Evolutionary conservation across 2,113 vertebrate species (phyloP).

Genomic region (Mobula hypostoma): DNA sequence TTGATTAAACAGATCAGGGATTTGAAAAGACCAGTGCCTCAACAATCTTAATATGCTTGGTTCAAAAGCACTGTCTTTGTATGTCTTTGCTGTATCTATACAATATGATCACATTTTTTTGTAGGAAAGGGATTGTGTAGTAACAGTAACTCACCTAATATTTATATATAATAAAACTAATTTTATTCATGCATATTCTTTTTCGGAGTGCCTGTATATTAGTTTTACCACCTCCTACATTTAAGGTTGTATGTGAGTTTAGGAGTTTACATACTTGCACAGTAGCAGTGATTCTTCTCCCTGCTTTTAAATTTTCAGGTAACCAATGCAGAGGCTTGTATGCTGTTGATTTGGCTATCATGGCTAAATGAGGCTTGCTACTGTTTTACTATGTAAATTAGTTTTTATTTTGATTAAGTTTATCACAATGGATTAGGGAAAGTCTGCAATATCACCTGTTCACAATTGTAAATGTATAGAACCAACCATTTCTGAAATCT

Average conservation of each 20-base stretch:
- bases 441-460: not conserved
- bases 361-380: not conserved
- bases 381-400: conserved; percentile 30
- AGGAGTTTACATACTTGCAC: conserved; percentile 30
- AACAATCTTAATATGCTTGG: conserved; percentile 43
- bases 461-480: not conserved
- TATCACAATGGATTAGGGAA: conserved; percentile 20
- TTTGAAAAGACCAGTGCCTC: conserved; percentile 76
- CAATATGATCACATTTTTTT: conserved; percentile 35
- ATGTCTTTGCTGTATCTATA: conserved; percentile 13
- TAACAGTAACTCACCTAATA: conserved; percentile 36
- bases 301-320: conserved; percentile 11
- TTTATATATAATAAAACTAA: conserved; percentile 38
- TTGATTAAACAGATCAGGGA: conserved; percentile 95
- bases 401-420: conserved; percentile 28
- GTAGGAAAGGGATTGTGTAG: conserved; percentile 37
- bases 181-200: conserved; percentile 36
- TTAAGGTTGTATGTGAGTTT: not conserved
- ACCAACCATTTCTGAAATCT: not conserved
- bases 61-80: not conserved
- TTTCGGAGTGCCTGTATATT: conserved; percentile 31
- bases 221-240: conserved; percentile 1
- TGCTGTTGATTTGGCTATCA: not conserved
- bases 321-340: not conserved
- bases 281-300: conserved; percentile 27